A percentile compares a stretch with the other conserved stretches of the same genome.
Evolutionary conservation across 2,888 invertebrate species (phyloP).

Genomic region (Drosophila imparisetae): DNA sequence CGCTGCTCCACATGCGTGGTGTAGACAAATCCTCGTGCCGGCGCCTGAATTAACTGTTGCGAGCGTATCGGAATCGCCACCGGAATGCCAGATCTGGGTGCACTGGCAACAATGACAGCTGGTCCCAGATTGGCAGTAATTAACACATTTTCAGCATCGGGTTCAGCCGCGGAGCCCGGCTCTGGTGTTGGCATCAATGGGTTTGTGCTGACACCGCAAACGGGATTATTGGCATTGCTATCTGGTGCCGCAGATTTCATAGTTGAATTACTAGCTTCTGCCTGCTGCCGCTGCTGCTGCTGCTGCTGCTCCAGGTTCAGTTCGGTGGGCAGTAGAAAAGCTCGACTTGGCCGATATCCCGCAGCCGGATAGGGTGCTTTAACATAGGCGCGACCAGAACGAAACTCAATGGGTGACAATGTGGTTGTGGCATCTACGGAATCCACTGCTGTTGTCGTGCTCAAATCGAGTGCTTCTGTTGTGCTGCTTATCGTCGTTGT

Average conservation of each 20-base stretch:
- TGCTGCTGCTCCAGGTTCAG: conserved; percentile 18
- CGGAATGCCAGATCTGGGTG: conserved; percentile 52
- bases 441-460: conserved; percentile 54
- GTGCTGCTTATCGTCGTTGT: conserved; percentile 48
- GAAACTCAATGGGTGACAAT: conserved; percentile 9
- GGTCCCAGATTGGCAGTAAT: conserved; percentile 62
- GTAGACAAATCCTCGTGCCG: conserved; percentile 55
- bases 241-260: conserved; percentile 4
- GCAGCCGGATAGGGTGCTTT: conserved; percentile 77
- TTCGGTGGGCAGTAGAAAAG: conserved; percentile 75
- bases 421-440: conserved; percentile 32
- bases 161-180: conserved; percentile 69
- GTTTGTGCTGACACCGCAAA: conserved; percentile 78
- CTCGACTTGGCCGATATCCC: conserved; percentile 76
- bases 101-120: conserved; percentile 52
- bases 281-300: conserved; percentile 2
- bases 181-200: conserved; percentile 79
- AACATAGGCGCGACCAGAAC: conserved; percentile 37
- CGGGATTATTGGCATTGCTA: conserved; percentile 73
- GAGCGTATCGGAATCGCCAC: conserved; percentile 72
- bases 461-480: conserved; percentile 54
- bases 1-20: conserved; percentile 68
- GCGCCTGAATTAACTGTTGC: conserved; percentile 57
- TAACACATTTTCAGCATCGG: conserved; percentile 76
- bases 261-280: conserved; percentile 23